These are phyloP conservation scores for Dryococelus australis DNA, from an alignment of 2,888 invertebrate species.

Conservation along the genomic window DNA sequence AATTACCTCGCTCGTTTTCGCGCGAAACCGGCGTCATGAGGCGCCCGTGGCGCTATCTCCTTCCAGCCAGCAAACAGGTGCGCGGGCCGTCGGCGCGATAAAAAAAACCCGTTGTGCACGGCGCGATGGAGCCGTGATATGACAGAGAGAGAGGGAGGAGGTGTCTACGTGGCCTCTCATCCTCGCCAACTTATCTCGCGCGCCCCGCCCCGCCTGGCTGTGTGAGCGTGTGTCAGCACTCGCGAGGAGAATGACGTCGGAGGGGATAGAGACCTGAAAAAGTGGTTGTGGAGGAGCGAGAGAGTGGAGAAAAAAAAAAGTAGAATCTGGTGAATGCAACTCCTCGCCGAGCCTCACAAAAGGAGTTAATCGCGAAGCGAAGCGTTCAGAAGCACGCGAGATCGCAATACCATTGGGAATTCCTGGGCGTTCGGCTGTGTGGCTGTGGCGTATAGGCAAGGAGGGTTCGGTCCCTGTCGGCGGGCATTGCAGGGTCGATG, in stretches of 20 bases:
- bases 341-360: neutral
- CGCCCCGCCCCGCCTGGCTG: neutral
- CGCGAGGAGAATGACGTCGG: too few species aligned
- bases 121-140: neutral
- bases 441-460: too few species aligned
- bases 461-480: too few species aligned
- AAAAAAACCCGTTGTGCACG: neutral
- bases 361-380: neutral
- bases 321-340: neutral
- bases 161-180: neutral
- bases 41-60: neutral
- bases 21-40: neutral
- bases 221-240: too few species aligned
- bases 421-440: too few species aligned
- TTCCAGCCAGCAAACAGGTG: constrained; percentile 11
- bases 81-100: neutral
- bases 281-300: neutral
- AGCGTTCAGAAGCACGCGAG: neutral
- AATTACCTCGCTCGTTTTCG: neutral
- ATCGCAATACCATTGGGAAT: too few species aligned
- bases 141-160: neutral
- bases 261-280: neutral
- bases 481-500: too few species aligned
- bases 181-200: neutral
- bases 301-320: neutral